Percentiles rank a stretch among this genome's conserved stretches.
Evolutionary conservation across 2,797 vertebrate species (phyloP).

Genomic region (Spheniscus humboldti): DNA sequence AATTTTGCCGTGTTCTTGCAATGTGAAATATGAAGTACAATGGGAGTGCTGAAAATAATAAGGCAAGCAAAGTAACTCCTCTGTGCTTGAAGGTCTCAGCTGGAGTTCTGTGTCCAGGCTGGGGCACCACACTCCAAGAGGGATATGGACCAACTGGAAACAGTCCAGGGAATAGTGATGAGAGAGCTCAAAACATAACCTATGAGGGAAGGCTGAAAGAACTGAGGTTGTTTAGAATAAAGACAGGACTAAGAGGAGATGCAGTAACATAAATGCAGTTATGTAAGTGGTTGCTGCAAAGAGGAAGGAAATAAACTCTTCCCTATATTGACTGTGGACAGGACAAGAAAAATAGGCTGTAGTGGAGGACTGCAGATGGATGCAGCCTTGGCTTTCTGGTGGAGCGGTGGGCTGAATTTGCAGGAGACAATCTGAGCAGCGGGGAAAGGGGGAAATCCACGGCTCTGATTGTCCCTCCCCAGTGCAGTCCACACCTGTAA

Average conservation of each 20-base stretch:
- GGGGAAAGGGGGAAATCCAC: background rate
- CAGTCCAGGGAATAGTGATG: background rate
- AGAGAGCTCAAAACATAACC: background rate
- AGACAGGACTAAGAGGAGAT: background rate
- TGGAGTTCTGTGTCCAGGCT: background rate
- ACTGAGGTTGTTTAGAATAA: conserved; percentile 1
- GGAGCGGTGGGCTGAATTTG: background rate
- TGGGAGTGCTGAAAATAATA: background rate
- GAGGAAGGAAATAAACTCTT: conserved; percentile 22
- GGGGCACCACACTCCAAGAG: background rate
- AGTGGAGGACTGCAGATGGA: background rate
- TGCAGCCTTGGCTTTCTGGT: background rate
- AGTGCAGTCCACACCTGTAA: conserved; percentile 16
- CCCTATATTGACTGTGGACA: background rate
- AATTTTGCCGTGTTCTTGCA: background rate
- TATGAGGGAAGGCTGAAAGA: background rate
- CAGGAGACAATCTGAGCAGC: background rate
- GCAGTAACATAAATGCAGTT: background rate
- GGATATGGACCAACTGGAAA: background rate
- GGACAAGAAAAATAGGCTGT: background rate
- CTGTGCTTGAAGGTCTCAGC: background rate
- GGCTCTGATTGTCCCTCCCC: accelerated
- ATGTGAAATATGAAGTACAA: background rate
- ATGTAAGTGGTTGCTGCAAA: background rate
- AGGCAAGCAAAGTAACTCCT: background rate